Percentiles rank a stretch among this genome's conserved stretches.
These are phyloP conservation scores for Ferdinandea cuprea DNA, from an alignment of 2,888 invertebrate species.

Conservation along the genomic window DNA sequence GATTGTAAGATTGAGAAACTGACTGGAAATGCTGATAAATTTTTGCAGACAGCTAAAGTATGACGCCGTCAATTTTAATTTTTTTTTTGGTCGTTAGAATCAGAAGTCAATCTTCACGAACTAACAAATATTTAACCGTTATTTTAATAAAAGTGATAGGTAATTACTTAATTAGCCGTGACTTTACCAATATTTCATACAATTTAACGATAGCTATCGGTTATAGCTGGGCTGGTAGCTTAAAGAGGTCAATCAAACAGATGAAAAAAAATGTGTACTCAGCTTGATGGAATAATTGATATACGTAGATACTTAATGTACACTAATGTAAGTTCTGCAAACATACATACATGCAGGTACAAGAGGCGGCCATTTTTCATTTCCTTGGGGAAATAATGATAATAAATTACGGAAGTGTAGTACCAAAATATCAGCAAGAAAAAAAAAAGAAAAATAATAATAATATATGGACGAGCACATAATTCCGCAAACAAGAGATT, in stretches of 20 bases:
- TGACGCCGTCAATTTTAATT: conserved; percentile 25
- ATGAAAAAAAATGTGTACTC: conserved; percentile 7
- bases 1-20: conserved; percentile 62
- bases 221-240: neutral
- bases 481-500: conserved; percentile 54
- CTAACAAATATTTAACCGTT: conserved; percentile 34
- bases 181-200: conserved; percentile 44
- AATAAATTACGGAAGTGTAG: conserved; percentile 38
- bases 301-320: too few relatives aligned
- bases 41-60: conserved; percentile 36
- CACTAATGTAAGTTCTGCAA: too few relatives aligned
- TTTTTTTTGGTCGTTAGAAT: conserved; percentile 43
- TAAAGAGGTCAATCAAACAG: conserved; percentile 42
- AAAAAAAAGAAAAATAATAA: neutral
- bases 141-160: conserved; percentile 47
- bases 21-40: conserved; percentile 35
- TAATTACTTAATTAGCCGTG: conserved; percentile 69
- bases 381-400: neutral
- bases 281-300: neutral
- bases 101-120: conserved; percentile 62
- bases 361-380: conserved; percentile 7
- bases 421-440: neutral
- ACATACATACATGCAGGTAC: too few relatives aligned
- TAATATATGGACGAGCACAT: conserved; percentile 34
- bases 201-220: conserved; percentile 34